Percentiles rank a stretch among this genome's conserved stretches.
Evolutionary conservation across 2,797 vertebrate species (phyloP).

Genomic region (Pipistrellus pipistrellus): DNA sequence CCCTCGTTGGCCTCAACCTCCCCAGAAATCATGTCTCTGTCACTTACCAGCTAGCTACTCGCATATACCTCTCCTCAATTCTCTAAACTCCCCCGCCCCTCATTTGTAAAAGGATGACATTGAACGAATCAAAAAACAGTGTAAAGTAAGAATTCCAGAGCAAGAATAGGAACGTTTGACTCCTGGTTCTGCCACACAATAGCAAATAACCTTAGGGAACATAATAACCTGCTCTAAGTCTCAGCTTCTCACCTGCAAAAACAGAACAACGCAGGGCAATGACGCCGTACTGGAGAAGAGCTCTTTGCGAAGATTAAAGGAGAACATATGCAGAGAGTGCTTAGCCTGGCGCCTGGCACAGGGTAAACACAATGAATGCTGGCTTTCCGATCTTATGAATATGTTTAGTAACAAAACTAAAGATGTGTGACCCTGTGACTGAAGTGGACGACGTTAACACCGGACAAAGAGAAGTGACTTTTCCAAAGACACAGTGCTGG

Average conservation of each 20-base stretch:
- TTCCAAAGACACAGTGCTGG: neutral
- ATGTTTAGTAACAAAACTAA: constrained; percentile 1
- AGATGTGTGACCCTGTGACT: neutral
- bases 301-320: neutral
- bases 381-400: neutral
- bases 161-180: neutral
- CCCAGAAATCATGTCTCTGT: neutral
- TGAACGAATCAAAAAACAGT: neutral
- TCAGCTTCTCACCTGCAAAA: constrained; percentile 20
- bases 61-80: neutral
- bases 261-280: neutral
- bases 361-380: neutral
- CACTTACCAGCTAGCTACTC: neutral
- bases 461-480: neutral
- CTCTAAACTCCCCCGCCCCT: neutral
- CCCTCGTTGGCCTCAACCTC: neutral
- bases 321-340: too few relatives aligned
- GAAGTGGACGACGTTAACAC: neutral
- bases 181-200: neutral
- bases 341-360: neutral
- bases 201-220: neutral
- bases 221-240: neutral
- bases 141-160: constrained; percentile 2
- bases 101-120: constrained; percentile 2
- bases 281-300: neutral